These are phyloP conservation scores for Drosophila flavopinicola DNA, from an alignment of 2,888 invertebrate genomes.

Conservation along the genomic window DNA sequence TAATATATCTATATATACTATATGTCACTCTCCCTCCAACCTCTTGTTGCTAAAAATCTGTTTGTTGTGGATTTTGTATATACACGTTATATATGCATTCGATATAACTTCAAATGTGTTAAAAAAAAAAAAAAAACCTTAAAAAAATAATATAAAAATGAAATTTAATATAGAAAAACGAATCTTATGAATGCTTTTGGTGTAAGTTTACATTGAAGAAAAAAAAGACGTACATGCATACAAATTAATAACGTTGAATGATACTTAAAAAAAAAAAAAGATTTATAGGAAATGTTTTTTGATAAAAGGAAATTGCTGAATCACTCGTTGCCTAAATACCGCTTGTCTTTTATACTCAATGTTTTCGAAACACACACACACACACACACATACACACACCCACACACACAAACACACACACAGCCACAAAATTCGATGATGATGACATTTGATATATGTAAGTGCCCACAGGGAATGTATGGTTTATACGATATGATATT, in stretches of 20 bases:
- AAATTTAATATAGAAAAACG: slow-evolving; percentile 71
- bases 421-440: slow-evolving; percentile 32
- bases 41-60: slow-evolving; percentile 52
- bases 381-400: slow-evolving; percentile 20
- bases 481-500: slow-evolving; percentile 28
- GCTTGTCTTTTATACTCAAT: slow-evolving; percentile 83
- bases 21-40: slow-evolving; percentile 52
- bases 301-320: slow-evolving; percentile 79
- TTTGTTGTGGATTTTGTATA: slow-evolving; percentile 67
- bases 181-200: slow-evolving; percentile 83
- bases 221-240: slow-evolving; percentile 44
- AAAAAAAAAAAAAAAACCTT: slow-evolving; percentile 9
- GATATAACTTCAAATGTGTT: slow-evolving; percentile 22
- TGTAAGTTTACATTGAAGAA: slow-evolving; percentile 69
- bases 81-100: slow-evolving; percentile 37
- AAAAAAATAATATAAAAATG: slow-evolving; percentile 33
- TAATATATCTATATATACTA: slow-evolving; percentile 24
- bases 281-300: slow-evolving; percentile 76
- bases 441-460: slow-evolving; percentile 17
- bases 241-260: slow-evolving; percentile 64
- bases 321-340: slow-evolving; percentile 84
- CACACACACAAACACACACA: slow-evolving; percentile 70
- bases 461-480: slow-evolving; percentile 33
- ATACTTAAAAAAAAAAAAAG: slow-evolving; percentile 43
- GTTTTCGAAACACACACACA: slow-evolving; percentile 73